Evolutionary conservation across 2,888 invertebrate genomes (phyloP).

Genomic region (Sturmia bella): DNA sequence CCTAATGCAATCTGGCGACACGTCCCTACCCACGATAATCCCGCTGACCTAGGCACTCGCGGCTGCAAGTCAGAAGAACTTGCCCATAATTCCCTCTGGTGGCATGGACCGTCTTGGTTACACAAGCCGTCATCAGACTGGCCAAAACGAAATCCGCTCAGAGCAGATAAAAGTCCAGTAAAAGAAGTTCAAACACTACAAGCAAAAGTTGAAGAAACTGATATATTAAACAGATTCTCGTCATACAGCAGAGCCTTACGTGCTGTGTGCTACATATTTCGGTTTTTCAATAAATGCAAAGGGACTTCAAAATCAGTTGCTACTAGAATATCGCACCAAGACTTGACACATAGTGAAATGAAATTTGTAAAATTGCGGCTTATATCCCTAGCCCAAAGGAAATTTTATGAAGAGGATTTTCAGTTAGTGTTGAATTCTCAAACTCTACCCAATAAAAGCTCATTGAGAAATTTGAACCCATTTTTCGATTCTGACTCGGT

Average conservation of each 20-base stretch:
- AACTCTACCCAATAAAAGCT: constrained; percentile 3
- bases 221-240: constrained; percentile 2
- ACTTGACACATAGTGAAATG: not conserved
- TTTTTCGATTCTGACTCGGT: constrained; percentile 1
- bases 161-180: not conserved
- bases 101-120: constrained; percentile 21
- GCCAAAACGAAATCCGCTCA: constrained; percentile 20
- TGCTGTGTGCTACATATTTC: constrained; percentile 7
- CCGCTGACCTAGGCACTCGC: constrained; percentile 16
- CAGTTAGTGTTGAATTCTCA: not conserved
- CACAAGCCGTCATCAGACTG: constrained; percentile 3
- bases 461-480: not conserved
- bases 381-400: constrained; percentile 5
- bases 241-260: constrained; percentile 5
- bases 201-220: not conserved
- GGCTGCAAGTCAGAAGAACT: not conserved
- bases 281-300: not conserved
- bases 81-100: constrained; percentile 8
- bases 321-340: no score
- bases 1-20: constrained; percentile 9
- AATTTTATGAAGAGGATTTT: constrained; percentile 9
- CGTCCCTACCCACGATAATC: constrained; percentile 6
- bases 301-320: no score
- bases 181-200: not conserved
- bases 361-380: not conserved